Conservation (phyloP, 2,797 vertebrate species). For the Muscicapa striata region DNA sequence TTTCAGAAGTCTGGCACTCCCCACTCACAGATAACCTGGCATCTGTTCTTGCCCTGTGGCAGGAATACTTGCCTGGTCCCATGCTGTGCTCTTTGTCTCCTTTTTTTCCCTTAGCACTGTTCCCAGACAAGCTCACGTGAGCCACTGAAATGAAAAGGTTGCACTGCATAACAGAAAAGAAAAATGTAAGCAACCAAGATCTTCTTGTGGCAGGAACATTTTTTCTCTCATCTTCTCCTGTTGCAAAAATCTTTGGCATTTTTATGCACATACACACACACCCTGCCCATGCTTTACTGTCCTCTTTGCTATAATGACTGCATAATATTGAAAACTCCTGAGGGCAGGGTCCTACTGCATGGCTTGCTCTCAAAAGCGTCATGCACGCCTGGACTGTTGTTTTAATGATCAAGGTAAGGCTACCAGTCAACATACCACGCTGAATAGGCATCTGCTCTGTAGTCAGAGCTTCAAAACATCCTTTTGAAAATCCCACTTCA, state of each 20-base stretch:
- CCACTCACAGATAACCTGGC: neutral
- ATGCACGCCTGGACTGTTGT: neutral
- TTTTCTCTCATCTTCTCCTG: conserved; percentile 18
- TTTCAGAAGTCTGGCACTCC: conserved; percentile 8
- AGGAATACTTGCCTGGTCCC: conserved; percentile 13
- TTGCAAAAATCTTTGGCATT: conserved; percentile 50
- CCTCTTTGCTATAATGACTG: conserved; percentile 33
- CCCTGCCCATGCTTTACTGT: conserved; percentile 43
- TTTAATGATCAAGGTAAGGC: conserved; percentile 31
- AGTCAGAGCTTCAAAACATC: neutral
- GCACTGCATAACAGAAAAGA: neutral
- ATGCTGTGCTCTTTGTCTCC: neutral
- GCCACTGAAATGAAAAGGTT: neutral
- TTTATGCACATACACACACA: neutral
- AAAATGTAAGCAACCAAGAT: neutral
- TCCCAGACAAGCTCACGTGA: neutral
- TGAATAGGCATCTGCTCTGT: neutral
- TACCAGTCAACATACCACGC: conserved; percentile 29
- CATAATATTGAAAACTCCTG: neutral
- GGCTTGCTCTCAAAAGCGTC: neutral
- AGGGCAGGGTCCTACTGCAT: conserved; percentile 22
- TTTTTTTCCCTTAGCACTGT: neutral
- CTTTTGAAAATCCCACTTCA: neutral
- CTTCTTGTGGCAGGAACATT: neutral
- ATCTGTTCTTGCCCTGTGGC: neutral